These are phyloP conservation scores for Gandaritis pyraliata DNA, from an alignment of 2,888 invertebrate species.

Conservation along the genomic window DNA sequence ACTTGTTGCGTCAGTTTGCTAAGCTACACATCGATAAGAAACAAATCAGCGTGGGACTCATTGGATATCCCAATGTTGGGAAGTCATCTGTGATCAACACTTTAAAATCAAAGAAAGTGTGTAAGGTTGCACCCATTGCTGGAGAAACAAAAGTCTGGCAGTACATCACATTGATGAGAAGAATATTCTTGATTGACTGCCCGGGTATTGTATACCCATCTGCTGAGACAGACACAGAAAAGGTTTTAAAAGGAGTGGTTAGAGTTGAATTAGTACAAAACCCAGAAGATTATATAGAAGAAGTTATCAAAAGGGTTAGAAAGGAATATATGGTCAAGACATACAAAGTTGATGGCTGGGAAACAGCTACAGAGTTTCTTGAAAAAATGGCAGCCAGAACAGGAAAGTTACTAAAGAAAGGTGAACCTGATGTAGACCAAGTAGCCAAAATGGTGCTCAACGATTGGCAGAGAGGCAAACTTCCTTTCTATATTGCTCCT, in stretches of 20 bases:
- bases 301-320: slow-evolving; percentile 94
- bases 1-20: slow-evolving; percentile 96
- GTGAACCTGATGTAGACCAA: slow-evolving; percentile 96
- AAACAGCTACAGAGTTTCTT: slow-evolving; percentile 92
- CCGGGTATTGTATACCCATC: slow-evolving; percentile 99
- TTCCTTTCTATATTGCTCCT: slow-evolving; percentile 97
- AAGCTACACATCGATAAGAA: slow-evolving; percentile 98
- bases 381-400: slow-evolving; percentile 93
- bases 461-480: slow-evolving; percentile 99
- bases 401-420: slow-evolving; percentile 97
- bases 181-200: slow-evolving; percentile 99
- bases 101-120: slow-evolving; percentile 97
- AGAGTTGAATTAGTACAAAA: slow-evolving; percentile 96
- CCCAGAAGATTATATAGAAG: slow-evolving; percentile 97
- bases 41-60: slow-evolving; percentile 99
- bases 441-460: slow-evolving; percentile 98
- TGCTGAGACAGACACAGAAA: slow-evolving; percentile 97
- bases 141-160: slow-evolving; percentile 99
- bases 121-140: slow-evolving; percentile 99
- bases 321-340: slow-evolving; percentile 95
- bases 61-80: slow-evolving; percentile 99
- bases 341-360: slow-evolving; percentile 94
- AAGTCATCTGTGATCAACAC: slow-evolving; percentile 99
- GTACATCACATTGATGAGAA: slow-evolving; percentile 98
- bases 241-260: slow-evolving; percentile 98